phyloP scores from a whole-genome alignment of 2,113 vertebrate species.

The Anthoscopus minutus region DNA sequence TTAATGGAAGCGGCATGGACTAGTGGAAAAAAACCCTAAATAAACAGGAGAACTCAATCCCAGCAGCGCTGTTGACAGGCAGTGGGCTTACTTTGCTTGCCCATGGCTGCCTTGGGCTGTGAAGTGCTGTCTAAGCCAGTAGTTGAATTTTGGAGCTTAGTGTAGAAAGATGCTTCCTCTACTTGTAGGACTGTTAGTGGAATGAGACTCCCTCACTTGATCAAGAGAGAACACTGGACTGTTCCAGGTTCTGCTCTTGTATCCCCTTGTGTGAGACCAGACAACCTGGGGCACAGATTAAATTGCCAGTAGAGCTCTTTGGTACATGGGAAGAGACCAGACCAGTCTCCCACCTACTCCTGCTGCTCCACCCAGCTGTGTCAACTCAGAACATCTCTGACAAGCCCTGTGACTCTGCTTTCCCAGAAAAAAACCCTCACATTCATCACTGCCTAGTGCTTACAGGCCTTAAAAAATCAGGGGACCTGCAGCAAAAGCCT shows the following conservation, averaged over 20 bases:
- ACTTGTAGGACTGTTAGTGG: background rate
- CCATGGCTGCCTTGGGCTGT: background rate
- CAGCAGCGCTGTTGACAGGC: background rate
- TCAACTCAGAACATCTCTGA: background rate
- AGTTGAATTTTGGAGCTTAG: background rate
- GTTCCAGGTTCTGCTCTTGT: background rate
- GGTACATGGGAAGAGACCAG: background rate
- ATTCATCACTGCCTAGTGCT: background rate
- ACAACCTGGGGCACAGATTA: background rate
- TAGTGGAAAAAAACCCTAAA: background rate
- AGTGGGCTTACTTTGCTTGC: background rate
- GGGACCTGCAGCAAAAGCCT: background rate
- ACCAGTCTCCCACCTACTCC: background rate
- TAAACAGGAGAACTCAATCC: background rate
- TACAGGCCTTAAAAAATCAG: background rate
- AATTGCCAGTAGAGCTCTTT: background rate
- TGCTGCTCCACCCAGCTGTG: background rate
- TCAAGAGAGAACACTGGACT: background rate
- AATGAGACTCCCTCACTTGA: background rate
- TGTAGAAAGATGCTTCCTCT: background rate
- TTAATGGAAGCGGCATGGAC: background rate
- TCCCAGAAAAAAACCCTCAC: background rate
- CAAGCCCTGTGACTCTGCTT: background rate
- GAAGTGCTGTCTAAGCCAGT: background rate
- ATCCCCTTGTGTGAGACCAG: background rate